phyloP scores from a whole-genome alignment of 1,140 invertebrate genomes.

The Euwallacea fornicatus region DNA sequence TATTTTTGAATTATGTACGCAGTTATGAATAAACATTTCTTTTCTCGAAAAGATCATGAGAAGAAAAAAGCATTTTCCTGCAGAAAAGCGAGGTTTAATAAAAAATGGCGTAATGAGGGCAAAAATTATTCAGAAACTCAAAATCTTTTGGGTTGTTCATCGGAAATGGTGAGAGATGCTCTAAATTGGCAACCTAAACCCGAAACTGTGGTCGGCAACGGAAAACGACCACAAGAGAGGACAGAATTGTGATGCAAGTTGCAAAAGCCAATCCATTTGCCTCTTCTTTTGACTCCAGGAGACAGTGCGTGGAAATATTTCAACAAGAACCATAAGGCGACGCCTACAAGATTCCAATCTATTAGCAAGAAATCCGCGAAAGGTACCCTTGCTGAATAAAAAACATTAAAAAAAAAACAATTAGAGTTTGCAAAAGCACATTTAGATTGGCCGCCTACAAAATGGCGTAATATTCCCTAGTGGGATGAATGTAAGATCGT shows the following conservation, averaged over 20 bases:
- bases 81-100: neutral
- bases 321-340: neutral
- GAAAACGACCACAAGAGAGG: neutral
- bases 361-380: neutral
- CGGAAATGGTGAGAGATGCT: slow-evolving; percentile 5
- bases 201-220: neutral
- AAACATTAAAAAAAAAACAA: neutral
- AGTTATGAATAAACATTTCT: neutral
- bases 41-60: neutral
- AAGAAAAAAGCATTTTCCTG: neutral
- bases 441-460: neutral
- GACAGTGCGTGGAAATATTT: neutral
- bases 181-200: neutral
- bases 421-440: neutral
- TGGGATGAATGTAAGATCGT: slow-evolving; percentile 1
- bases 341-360: neutral
- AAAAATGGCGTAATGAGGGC: neutral
- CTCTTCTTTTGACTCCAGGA: neutral
- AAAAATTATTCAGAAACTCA: neutral
- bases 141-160: neutral
- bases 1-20: neutral
- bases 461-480: neutral
- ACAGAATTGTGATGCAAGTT: neutral
- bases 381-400: slow-evolving; percentile 1
- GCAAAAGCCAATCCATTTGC: neutral